Evolutionary conservation across 2,888 invertebrate species (phyloP).

Genomic region (Cheilosia variabilis): DNA sequence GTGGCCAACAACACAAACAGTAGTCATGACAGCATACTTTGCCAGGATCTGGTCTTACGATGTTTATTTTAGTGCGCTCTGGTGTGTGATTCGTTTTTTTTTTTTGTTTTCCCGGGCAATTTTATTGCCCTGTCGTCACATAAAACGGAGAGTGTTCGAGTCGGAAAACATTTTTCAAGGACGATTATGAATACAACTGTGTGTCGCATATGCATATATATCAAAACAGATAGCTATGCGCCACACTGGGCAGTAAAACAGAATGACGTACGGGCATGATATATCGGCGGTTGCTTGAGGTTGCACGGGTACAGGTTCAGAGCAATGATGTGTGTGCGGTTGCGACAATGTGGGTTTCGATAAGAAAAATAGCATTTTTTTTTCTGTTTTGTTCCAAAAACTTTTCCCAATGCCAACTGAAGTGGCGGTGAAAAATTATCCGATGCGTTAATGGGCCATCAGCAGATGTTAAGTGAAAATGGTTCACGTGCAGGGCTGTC

Average conservation of each 20-base stretch:
- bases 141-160: slow-evolving; percentile 13
- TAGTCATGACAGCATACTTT: not conserved
- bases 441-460: no score
- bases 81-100: not conserved
- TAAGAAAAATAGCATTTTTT: no score
- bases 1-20: slow-evolving; percentile 13
- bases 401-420: no score
- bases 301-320: no score
- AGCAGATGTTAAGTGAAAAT: no score
- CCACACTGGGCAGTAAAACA: slow-evolving; percentile 16
- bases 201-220: not conserved
- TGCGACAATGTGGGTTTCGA: no score
- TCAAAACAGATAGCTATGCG: slow-evolving; percentile 21
- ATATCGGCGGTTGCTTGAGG: no score
- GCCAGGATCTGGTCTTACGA: slow-evolving; percentile 22
- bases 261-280: not conserved
- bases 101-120: not conserved
- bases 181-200: slow-evolving; percentile 20
- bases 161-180: slow-evolving; percentile 27
- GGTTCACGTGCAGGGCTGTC: no score
- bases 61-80: slow-evolving; percentile 11
- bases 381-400: no score
- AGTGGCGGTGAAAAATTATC: no score
- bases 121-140: slow-evolving; percentile 32
- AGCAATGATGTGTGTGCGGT: no score